Evolutionary conservation across 1,140 invertebrate species (phyloP).

Genomic region (Antheraea mylitta): DNA sequence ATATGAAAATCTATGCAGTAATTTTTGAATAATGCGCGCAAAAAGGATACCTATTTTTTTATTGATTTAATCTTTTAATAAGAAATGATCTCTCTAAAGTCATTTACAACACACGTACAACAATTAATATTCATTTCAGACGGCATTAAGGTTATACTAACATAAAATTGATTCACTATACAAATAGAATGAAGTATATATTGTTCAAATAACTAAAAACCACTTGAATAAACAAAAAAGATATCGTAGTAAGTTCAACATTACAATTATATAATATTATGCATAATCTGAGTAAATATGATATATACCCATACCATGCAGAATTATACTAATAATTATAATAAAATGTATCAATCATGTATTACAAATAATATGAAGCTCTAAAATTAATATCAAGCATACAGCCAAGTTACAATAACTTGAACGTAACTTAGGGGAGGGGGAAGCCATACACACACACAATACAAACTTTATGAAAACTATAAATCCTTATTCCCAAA

Average conservation of each 20-base stretch:
- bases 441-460: not conserved
- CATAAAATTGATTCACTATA: not conserved
- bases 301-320: slow-evolving; percentile 25
- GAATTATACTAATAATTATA: slow-evolving; percentile 15
- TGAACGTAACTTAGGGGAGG: not conserved
- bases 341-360: slow-evolving; percentile 15
- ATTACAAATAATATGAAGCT: slow-evolving; percentile 19
- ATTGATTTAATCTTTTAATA: no score
- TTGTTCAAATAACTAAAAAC: slow-evolving; percentile 25
- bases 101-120: not conserved
- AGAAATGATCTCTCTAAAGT: not conserved
- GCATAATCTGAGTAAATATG: slow-evolving; percentile 22
- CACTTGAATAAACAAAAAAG: slow-evolving; percentile 31
- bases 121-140: not conserved
- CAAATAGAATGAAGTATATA: not conserved
- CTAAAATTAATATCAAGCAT: slow-evolving; percentile 30
- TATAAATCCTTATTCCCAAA: not conserved
- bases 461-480: slow-evolving; percentile 1
- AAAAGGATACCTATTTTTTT: no score
- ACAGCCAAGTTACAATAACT: slow-evolving; percentile 16
- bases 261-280: slow-evolving; percentile 8
- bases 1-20: no score
- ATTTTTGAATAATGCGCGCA: no score
- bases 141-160: not conserved
- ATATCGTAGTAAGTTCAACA: not conserved